These are phyloP conservation scores for Neoniphon sammara DNA, from an alignment of 2,797 vertebrate genomes.

Conservation along the genomic window DNA sequence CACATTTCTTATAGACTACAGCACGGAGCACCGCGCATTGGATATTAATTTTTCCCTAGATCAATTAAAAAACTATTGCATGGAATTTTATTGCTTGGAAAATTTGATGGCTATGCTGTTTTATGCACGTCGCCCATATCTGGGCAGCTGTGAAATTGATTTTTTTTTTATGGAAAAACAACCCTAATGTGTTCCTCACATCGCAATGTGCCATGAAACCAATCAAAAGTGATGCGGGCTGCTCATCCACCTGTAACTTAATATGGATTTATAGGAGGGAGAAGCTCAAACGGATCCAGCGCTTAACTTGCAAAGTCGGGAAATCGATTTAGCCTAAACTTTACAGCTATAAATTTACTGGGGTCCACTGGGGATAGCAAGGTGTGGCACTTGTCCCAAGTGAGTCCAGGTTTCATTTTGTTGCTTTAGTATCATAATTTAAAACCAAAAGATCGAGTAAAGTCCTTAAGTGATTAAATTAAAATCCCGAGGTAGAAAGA, in stretches of 20 bases:
- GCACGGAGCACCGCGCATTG: conserved; percentile 10
- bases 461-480: too few relatives aligned
- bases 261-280: neutral
- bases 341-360: neutral
- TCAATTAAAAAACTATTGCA: conserved; percentile 13
- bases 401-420: too few relatives aligned
- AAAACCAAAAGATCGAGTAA: too few relatives aligned
- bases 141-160: neutral
- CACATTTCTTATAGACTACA: conserved; percentile 5
- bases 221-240: conserved; percentile 18
- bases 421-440: too few relatives aligned
- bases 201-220: neutral
- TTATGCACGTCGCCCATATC: neutral
- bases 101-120: neutral
- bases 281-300: neutral
- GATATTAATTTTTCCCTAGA: neutral
- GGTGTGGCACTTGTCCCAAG: neutral
- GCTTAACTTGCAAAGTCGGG: neutral
- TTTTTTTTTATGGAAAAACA: neutral
- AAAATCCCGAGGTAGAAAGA: too few relatives aligned
- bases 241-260: neutral
- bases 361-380: neutral
- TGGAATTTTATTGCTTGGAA: neutral
- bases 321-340: conserved; percentile 26
- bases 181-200: neutral